A percentile compares a stretch with the other conserved stretches of the same genome.
Evolutionary conservation across 2,888 invertebrate species (phyloP).

Genomic region (Mellilla xanthometata): DNA sequence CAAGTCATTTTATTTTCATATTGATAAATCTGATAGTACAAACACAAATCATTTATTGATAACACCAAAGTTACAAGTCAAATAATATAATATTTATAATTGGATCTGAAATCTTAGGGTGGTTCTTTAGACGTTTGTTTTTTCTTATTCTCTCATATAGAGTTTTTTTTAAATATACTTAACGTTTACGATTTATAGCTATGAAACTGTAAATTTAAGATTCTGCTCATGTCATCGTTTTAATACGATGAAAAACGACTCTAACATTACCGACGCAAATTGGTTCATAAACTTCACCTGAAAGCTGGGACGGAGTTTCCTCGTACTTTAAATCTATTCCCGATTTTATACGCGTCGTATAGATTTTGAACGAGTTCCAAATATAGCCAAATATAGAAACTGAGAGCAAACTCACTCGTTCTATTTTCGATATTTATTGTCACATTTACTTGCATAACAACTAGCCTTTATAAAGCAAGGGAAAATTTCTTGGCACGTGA

Average conservation of each 20-base stretch:
- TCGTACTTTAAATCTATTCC: constrained; percentile 50
- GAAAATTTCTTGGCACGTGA: constrained; percentile 19
- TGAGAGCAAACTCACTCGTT: constrained; percentile 28
- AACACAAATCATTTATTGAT: too few species aligned
- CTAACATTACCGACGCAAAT: constrained; percentile 40
- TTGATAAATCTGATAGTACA: too few species aligned
- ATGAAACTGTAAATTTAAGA: too few species aligned
- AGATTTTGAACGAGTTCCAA: constrained; percentile 59
- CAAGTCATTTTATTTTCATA: too few species aligned
- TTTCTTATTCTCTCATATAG: too few species aligned
- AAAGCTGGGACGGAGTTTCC: constrained; percentile 33
- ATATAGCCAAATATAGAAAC: constrained; percentile 30
- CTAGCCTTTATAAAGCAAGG: constrained; percentile 19
- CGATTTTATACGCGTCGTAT: constrained; percentile 32
- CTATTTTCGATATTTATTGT: constrained; percentile 51
- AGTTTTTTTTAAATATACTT: too few species aligned
- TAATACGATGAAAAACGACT: constrained; percentile 32
- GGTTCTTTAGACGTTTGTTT: too few species aligned
- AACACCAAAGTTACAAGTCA: too few species aligned
- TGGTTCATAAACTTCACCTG: constrained; percentile 53
- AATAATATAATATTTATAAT: too few species aligned
- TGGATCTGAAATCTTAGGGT: too few species aligned
- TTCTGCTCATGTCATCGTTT: too few species aligned
- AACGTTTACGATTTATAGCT: too few species aligned
- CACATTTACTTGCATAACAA: constrained; percentile 40